Percentiles rank a stretch among this genome's conserved stretches.
These are phyloP conservation scores for Neodiprion lecontei DNA, from an alignment of 1,140 invertebrate species.

Conservation along the genomic window DNA sequence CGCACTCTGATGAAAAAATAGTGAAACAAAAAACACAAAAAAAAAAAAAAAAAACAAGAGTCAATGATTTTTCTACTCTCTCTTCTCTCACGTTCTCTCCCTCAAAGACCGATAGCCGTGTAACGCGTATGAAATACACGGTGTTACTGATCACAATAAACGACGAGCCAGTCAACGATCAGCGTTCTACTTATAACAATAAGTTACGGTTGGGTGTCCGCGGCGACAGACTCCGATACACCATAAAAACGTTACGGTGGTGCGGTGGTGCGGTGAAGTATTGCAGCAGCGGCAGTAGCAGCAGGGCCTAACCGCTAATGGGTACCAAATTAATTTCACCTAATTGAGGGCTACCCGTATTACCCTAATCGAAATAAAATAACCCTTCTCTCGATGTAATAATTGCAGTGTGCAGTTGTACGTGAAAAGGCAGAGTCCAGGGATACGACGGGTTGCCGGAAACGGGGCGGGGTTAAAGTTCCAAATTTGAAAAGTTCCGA, in stretches of 20 bases:
- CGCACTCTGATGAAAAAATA: too few relatives aligned
- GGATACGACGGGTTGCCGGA: background rate
- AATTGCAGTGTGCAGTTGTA: slow-evolving; percentile 38
- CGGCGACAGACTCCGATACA: background rate
- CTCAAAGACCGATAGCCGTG: too few relatives aligned
- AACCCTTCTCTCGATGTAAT: slow-evolving; percentile 44
- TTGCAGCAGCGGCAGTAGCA: slow-evolving; percentile 39
- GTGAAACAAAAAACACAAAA: too few relatives aligned
- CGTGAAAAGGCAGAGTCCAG: too few relatives aligned
- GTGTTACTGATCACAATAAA: too few relatives aligned
- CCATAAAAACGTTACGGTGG: slow-evolving; percentile 31
- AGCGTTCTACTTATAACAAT: too few relatives aligned
- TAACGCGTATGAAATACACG: too few relatives aligned
- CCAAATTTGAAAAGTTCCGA: too few relatives aligned
- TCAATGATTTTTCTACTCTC: too few relatives aligned
- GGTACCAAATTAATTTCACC: slow-evolving; percentile 58
- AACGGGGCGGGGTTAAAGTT: background rate
- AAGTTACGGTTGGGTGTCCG: background rate
- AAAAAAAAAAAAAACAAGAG: too few relatives aligned
- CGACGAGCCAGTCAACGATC: too few relatives aligned
- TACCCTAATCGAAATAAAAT: slow-evolving; percentile 61
- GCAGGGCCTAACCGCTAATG: slow-evolving; percentile 47
- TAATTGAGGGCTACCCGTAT: slow-evolving; percentile 56
- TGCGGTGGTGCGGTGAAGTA: slow-evolving; percentile 43
- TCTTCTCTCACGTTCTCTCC: too few relatives aligned